Evolutionary conservation across 2,113 vertebrate genomes (phyloP).

Genomic region (Murina feae): DNA sequence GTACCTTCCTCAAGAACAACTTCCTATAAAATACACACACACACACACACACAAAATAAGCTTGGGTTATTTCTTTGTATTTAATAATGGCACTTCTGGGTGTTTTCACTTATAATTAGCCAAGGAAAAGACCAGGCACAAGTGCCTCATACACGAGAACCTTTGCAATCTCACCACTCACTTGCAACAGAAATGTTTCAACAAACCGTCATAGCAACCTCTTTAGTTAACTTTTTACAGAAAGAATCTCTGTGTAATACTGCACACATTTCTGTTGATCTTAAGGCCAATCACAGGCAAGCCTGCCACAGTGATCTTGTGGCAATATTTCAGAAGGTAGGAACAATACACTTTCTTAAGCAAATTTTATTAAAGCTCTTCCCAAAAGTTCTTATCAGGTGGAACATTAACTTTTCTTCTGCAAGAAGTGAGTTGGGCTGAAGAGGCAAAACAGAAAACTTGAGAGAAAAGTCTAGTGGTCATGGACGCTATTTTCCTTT

Average conservation of each 20-base stretch:
- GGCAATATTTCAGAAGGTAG: background rate
- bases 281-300: background rate
- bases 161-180: background rate
- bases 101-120: background rate
- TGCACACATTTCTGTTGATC: background rate
- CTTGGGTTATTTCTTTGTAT: background rate
- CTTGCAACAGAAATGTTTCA: background rate
- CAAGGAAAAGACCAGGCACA: background rate
- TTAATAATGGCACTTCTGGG: background rate
- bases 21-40: conserved; percentile 81
- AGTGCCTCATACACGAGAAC: background rate
- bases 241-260: background rate
- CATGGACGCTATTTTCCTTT: background rate
- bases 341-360: background rate
- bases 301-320: background rate
- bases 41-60: background rate
- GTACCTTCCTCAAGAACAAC: conserved; percentile 89
- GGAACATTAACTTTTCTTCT: background rate
- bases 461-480: background rate
- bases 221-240: background rate
- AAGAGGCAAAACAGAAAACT: background rate
- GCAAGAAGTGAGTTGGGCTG: background rate
- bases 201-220: background rate
- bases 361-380: background rate
- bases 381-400: background rate